Evolutionary conservation across 2,888 invertebrate species (phyloP), one percentile per base, ranked within the genome.

Genomic region (Gymnosoma rotundatum): DNA sequence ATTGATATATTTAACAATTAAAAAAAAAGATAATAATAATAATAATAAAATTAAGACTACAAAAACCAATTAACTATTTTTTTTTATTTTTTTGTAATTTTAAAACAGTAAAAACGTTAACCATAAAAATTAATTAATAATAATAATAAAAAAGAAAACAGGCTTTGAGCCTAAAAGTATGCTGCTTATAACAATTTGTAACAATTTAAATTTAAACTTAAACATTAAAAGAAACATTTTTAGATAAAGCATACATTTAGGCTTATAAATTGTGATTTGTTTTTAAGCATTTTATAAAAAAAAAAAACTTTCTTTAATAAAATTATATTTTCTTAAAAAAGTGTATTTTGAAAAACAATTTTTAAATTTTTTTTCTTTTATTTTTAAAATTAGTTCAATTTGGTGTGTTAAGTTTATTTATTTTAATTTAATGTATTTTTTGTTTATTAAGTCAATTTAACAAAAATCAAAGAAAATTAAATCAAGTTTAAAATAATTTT

Each of bases 1-100:
- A 83, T 83, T 74, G 69, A 74, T 75, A 75, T 63, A 78, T 67
- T 80, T 69, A 82, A 70, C 70, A 52, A 64, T 75, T 76, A 60
- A 42, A 75, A 61, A 67, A 38, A 67, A 42, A 12, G 7, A 42
- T 12, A 12, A 42, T 42, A 42, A 76, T 66, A 78, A 78, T 72
- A 73, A 66, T 32, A 32, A 42, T 42, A 42, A 42, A 12, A 12
- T 1, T 42, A 42, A 25, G 72, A 45, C 75, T 75, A 75, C 70
- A 80, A 74, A 63, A 83, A 80, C 83, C 83, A 83, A 83, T 80
- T 54, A 76, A 72, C 83, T 83, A 83, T 74, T 63, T 36, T 69
- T 60, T 36, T 50, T 64, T 38, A 58, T 20, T 54, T 74, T 66
- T 7, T 20, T 45, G 18, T 67, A 18, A 67, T 52, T 78, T 74